These are phyloP conservation scores for Megatriorchis doriae DNA, from an alignment of 2,113 vertebrate genomes.

Conservation along the genomic window DNA sequence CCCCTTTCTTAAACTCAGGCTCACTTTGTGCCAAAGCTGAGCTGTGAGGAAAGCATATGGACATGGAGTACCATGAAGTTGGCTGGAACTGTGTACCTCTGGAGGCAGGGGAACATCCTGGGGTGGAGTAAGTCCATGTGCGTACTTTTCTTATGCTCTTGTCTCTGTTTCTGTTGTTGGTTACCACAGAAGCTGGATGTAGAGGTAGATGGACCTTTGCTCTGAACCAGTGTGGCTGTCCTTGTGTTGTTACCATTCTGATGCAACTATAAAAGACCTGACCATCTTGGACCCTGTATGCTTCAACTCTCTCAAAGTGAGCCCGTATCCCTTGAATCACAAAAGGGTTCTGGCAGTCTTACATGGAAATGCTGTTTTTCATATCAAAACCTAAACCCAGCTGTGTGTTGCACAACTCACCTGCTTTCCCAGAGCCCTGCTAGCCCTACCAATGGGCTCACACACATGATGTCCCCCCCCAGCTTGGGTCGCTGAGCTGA, in stretches of 20 bases:
- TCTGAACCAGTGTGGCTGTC: background rate
- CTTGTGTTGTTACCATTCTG: background rate
- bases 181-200: background rate
- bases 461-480: rapidly evolving
- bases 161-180: background rate
- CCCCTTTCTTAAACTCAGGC: background rate
- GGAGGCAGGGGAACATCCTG: background rate
- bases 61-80: background rate
- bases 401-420: background rate
- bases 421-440: background rate
- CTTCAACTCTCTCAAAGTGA: background rate
- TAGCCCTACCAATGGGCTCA: background rate
- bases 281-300: background rate
- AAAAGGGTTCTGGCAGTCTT: background rate
- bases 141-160: background rate
- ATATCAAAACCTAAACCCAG: background rate
- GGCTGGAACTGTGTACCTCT: background rate
- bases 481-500: background rate
- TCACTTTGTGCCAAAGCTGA: background rate
- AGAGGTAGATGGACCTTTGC: background rate
- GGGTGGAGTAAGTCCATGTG: background rate
- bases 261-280: background rate
- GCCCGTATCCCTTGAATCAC: background rate
- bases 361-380: background rate
- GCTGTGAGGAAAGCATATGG: background rate